phyloP scores from a whole-genome alignment of 2,113 vertebrate species.

The Riparia riparia region DNA sequence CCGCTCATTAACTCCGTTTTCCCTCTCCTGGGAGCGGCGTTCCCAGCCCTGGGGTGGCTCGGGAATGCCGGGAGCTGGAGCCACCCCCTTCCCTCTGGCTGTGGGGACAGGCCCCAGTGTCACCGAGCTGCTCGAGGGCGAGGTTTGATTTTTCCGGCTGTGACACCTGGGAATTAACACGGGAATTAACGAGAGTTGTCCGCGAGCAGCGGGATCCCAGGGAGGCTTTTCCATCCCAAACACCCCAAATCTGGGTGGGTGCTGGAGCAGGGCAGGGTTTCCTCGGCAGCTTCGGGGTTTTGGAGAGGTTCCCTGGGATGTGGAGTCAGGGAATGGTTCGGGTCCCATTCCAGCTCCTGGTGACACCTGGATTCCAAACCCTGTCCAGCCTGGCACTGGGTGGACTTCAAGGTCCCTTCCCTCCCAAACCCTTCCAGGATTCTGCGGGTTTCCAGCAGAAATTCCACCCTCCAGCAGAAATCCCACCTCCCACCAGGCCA shows the following conservation, averaged over 20 bases:
- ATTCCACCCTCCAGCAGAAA: neutral
- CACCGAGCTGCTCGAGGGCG: neutral
- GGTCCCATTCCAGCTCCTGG: neutral
- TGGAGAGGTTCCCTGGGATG: neutral
- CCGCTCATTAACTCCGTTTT: slow-evolving; percentile 25
- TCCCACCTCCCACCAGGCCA: neutral
- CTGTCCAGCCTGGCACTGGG: neutral
- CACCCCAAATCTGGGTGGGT: fast-evolving
- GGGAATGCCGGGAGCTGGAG: neutral
- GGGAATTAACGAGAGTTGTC: neutral
- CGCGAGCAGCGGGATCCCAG: fast-evolving
- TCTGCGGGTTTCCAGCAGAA: fast-evolving
- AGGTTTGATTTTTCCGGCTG: neutral
- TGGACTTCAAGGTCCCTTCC: neutral
- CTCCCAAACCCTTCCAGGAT: neutral
- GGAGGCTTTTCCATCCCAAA: neutral
- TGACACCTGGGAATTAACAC: fast-evolving
- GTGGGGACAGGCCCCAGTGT: neutral
- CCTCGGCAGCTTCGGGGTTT: too few relatives aligned
- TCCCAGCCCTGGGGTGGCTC: neutral
- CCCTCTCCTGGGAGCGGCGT: neutral
- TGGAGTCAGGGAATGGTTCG: neutral
- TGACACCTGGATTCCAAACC: neutral
- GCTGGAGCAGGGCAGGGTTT: neutral
- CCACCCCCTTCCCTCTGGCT: neutral